Evolutionary conservation across 2,888 invertebrate species (phyloP).

Genomic region (Phorcus lineatus): DNA sequence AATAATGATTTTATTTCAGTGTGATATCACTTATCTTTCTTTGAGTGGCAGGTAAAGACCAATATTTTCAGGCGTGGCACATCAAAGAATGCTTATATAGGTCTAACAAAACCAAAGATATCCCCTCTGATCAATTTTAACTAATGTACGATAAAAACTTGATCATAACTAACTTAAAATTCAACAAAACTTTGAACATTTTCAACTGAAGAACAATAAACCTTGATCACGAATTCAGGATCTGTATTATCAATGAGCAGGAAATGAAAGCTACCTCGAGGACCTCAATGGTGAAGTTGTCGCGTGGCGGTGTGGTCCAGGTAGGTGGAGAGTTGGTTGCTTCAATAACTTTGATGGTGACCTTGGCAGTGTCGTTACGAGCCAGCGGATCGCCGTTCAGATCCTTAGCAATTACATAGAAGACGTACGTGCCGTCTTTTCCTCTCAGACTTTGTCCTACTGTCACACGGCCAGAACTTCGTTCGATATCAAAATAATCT

Average conservation of each 20-base stretch:
- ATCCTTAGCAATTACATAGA: slow-evolving; percentile 87
- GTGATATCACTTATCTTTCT: too few relatives aligned
- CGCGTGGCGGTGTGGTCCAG: slow-evolving; percentile 85
- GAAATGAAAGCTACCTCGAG: slow-evolving; percentile 83
- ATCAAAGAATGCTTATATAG: too few relatives aligned
- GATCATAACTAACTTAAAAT: not conserved
- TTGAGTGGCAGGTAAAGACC: too few relatives aligned
- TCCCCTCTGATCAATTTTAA: not conserved
- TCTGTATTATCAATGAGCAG: too few relatives aligned
- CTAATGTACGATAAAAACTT: not conserved
- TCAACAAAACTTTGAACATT: too few relatives aligned
- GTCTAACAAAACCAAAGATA: too few relatives aligned
- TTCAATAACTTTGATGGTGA: slow-evolving; percentile 79
- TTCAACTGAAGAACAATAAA: too few relatives aligned
- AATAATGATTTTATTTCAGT: too few relatives aligned
- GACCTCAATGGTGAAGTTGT: slow-evolving; percentile 86
- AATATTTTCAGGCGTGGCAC: too few relatives aligned
- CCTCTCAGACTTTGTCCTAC: slow-evolving; percentile 85
- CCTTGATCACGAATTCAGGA: too few relatives aligned
- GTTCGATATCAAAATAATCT: slow-evolving; percentile 86
- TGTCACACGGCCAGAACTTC: slow-evolving; percentile 87
- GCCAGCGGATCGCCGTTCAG: slow-evolving; percentile 78
- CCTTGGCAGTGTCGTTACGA: slow-evolving; percentile 78
- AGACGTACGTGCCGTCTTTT: slow-evolving; percentile 79
- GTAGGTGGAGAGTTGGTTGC: slow-evolving; percentile 83